A percentile compares a stretch with the other conserved stretches of the same genome.
Evolutionary conservation across 2,888 invertebrate genomes (phyloP).

Genomic region (Steromphala cineraria): DNA sequence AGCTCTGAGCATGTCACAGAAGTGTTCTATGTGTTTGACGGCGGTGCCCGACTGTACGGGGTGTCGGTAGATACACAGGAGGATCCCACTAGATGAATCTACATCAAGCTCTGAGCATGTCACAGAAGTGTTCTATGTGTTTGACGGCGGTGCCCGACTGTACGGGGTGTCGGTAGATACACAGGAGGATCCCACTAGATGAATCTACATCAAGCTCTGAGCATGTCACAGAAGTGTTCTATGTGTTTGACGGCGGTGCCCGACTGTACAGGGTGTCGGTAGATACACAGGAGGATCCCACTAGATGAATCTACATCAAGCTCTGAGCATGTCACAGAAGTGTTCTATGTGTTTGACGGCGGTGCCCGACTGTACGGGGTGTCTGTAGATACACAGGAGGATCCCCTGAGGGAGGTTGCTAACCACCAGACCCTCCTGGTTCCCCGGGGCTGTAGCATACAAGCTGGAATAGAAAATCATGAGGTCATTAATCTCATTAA

Average conservation of each 20-base stretch:
- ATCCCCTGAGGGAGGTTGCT: slow-evolving; percentile 54
- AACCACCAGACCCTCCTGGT: slow-evolving; percentile 44
- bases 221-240: slow-evolving; percentile 45
- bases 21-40: too few relatives aligned
- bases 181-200: too few relatives aligned
- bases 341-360: slow-evolving; percentile 47
- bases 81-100: too few relatives aligned
- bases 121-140: too few relatives aligned
- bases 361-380: slow-evolving; percentile 36
- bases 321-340: slow-evolving; percentile 51
- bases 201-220: slow-evolving; percentile 41
- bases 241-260: slow-evolving; percentile 27
- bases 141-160: too few relatives aligned
- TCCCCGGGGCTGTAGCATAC: slow-evolving; percentile 46
- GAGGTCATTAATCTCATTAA: too few relatives aligned
- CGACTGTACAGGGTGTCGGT: background rate
- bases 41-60: too few relatives aligned
- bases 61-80: too few relatives aligned
- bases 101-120: too few relatives aligned
- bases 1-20: too few relatives aligned
- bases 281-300: too few relatives aligned
- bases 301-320: slow-evolving; percentile 27
- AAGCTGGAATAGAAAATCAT: slow-evolving; percentile 53
- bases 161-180: too few relatives aligned
- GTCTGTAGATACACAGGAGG: slow-evolving; percentile 46